Base-by-base conservation (phyloP, 2,113 vertebrate genomes). In the Zeus faber region DNA sequence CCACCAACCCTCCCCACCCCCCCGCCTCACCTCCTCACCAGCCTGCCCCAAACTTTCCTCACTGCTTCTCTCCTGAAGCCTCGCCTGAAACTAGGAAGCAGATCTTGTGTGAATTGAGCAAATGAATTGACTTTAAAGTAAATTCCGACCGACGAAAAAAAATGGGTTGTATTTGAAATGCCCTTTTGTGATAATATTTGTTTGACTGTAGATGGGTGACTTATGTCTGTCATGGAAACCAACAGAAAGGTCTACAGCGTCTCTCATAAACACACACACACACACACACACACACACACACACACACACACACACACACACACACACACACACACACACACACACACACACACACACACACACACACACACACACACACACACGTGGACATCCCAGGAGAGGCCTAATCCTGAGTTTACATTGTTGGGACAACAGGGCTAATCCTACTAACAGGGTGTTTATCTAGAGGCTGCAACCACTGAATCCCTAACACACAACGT, bases 381-480 rank as follows among this genome's bases (percentile, higher is more conserved):
- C 33, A 41, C 10, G 41, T 31, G 25, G 26, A 23, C 39, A 35
- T 81, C 82, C 79, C 79, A 27, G 22, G 83, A 81, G 80, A 80
- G 56, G 25, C 18, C 64, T 86, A 88, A 88, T 87, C 83, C 81
- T 6, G 14, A 79, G 86, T 89, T 91, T 89, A 87, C 71, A 82
- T 79, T 85, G 84, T 83, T 86, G 84, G 83, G 78, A 87, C 85
- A 90, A 88, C 87, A 88, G 54, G 74, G 79, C 79, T 91, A 91
- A 91, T 89, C 89, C 88, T 77, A 45, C 83, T 85, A 88, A 89
- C 79, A 79, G 81, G 83, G 83, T 90, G 87, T 90, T 89, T 90
- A 89, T 87, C 84, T 85, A 85, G 76, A 80, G 70, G 75, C 79
- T 70, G 73, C 59, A 73, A 70, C 62, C 24, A 4, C 54, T 78